Evolutionary conservation across 64 coral and sea anemone genomes (phyloP).

Genomic region (Dendrophyllia cribrosa): DNA sequence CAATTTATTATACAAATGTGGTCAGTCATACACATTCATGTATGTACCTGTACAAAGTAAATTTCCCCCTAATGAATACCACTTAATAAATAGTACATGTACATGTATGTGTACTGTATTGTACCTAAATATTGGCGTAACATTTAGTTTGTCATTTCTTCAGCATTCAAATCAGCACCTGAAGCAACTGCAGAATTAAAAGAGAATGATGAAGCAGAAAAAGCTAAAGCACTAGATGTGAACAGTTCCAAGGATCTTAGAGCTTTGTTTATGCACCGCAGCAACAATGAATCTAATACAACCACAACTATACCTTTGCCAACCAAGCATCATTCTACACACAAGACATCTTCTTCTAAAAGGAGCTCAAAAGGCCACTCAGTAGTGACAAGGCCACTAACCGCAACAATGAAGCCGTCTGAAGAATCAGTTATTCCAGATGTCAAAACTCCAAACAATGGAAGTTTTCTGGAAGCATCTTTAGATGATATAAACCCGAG

Average conservation of each 20-base stretch:
- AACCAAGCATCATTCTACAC: neutral
- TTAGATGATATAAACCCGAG: constrained; percentile 21
- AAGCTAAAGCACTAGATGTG: neutral
- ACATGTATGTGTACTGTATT: too few relatives aligned
- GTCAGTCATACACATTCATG: too few relatives aligned
- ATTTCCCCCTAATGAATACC: too few relatives aligned
- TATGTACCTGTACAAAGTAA: too few relatives aligned
- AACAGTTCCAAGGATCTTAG: neutral
- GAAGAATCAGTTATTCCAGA: neutral
- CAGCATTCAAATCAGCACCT: neutral
- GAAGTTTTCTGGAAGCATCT: constrained; percentile 1
- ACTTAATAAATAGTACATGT: too few relatives aligned
- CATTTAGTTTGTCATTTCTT: too few relatives aligned
- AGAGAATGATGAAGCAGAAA: neutral
- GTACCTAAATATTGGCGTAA: too few relatives aligned
- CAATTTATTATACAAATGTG: too few relatives aligned
- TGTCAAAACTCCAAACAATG: neutral
- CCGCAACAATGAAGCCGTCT: too few relatives aligned
- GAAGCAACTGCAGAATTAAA: neutral
- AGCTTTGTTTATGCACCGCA: neutral
- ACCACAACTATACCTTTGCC: neutral
- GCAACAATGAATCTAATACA: neutral
- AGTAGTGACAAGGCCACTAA: neutral
- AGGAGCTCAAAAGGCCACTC: neutral
- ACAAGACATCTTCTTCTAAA: neutral